Percentiles rank a stretch among this genome's conserved stretches.
Conservation (phyloP, 2,888 invertebrate species). For the Tetranychus piercei region DNA sequence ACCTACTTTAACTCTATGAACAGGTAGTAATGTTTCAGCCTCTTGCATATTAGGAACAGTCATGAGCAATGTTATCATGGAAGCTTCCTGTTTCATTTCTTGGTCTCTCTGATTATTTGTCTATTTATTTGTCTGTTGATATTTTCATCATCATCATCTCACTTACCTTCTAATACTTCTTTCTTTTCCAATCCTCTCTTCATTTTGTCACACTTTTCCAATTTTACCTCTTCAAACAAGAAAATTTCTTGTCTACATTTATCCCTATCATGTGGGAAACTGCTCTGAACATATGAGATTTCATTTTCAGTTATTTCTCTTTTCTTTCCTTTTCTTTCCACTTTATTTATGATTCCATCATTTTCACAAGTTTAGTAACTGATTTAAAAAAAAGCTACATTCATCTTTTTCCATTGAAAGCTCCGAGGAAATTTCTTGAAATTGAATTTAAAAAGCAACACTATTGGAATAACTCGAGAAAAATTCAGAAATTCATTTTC, state of each 20-base stretch:
- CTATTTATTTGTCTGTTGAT: neutral
- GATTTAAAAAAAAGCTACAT: too few species aligned
- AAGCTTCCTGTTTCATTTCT: neutral
- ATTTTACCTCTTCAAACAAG: too few species aligned
- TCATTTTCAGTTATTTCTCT: neutral
- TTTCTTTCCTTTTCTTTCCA: neutral
- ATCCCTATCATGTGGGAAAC: neutral
- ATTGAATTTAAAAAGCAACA: too few species aligned
- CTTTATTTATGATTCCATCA: neutral
- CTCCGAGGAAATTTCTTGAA: too few species aligned
- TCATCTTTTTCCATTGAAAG: too few species aligned
- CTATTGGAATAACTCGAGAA: too few species aligned
- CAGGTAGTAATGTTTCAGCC: neutral
- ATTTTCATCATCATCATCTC: neutral
- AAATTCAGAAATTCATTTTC: too few species aligned
- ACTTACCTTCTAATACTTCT: neutral
- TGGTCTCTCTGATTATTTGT: slow-evolving; percentile 3
- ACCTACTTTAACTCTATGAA: neutral
- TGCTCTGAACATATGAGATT: neutral
- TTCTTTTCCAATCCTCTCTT: neutral
- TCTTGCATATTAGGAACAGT: neutral
- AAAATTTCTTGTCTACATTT: neutral
- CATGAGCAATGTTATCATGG: neutral
- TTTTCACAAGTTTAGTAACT: too few species aligned
- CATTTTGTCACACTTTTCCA: neutral